phyloP scores from a whole-genome alignment of 2,113 vertebrate genomes.

The Xenus cinereus region DNA sequence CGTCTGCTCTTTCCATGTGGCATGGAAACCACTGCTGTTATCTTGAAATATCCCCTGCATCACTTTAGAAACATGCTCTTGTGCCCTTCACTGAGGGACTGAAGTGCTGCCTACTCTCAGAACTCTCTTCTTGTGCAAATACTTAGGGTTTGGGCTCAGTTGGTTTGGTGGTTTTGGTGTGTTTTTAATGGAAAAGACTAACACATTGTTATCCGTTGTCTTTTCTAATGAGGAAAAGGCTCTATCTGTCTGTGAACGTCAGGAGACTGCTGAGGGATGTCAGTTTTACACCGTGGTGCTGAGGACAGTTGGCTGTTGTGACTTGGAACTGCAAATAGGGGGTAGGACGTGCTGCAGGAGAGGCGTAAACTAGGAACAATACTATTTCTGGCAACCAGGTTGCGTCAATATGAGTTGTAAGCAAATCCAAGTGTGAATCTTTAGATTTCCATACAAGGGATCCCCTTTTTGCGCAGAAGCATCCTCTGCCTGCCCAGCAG shows the following conservation, averaged over 20 bases:
- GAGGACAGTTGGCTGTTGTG: background rate
- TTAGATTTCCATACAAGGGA: background rate
- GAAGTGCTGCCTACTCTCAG: background rate
- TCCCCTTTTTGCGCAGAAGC: background rate
- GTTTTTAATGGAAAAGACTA: background rate
- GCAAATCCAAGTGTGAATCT: background rate
- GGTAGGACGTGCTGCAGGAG: background rate
- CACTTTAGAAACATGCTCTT: background rate
- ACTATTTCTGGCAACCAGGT: background rate
- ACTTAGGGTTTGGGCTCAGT: background rate
- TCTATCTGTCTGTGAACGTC: background rate
- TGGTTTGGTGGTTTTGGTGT: fast-evolving
- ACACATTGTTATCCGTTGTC: background rate
- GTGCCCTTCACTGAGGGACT: background rate
- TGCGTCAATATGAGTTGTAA: fast-evolving
- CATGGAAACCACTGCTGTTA: background rate
- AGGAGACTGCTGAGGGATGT: background rate
- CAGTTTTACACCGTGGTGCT: background rate
- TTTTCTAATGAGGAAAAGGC: background rate
- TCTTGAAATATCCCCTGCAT: fast-evolving
- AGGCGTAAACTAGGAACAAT: background rate
- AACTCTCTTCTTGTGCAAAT: background rate
- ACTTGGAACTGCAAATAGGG: background rate
- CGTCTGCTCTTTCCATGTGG: fast-evolving
- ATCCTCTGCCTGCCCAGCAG: background rate